phyloP scores from a whole-genome alignment of 2,888 invertebrate genomes.

The Eupsilia transversa region DNA sequence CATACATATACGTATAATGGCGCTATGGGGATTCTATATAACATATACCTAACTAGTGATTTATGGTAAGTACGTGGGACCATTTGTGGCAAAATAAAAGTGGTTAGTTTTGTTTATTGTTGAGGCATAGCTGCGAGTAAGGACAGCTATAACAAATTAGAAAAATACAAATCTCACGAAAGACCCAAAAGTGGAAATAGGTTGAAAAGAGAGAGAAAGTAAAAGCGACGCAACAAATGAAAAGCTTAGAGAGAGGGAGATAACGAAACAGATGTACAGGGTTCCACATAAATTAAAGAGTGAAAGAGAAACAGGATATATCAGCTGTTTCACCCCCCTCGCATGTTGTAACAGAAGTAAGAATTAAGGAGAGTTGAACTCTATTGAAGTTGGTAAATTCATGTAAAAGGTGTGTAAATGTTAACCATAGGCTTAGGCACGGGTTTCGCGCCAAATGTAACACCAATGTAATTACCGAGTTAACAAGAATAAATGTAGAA shows the following conservation, averaged over 20 bases:
- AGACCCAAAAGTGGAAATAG: background rate
- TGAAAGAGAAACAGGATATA: slow-evolving; percentile 35
- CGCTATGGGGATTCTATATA: slow-evolving; percentile 17
- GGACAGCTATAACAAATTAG: background rate
- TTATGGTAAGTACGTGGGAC: slow-evolving; percentile 9
- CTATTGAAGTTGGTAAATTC: background rate
- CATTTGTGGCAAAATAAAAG: slow-evolving; percentile 9
- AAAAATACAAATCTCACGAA: slow-evolving; percentile 3
- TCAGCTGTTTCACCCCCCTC: slow-evolving; percentile 35
- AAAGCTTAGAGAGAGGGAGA: slow-evolving; percentile 11
- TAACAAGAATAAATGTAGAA: background rate
- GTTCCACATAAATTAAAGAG: slow-evolving; percentile 7
- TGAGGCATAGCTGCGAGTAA: background rate
- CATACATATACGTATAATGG: slow-evolving; percentile 15
- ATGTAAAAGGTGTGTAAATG: background rate
- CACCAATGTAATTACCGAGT: background rate
- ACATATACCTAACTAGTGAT: slow-evolving; percentile 13
- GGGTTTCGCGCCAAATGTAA: background rate
- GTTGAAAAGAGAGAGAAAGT: slow-evolving; percentile 1
- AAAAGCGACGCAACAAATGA: slow-evolving; percentile 7
- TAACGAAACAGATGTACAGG: slow-evolving; percentile 11
- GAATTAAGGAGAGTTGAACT: background rate
- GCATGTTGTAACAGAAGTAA: background rate
- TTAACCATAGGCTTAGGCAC: background rate
- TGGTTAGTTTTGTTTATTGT: slow-evolving; percentile 3